Conservation (phyloP, 2,888 invertebrate genomes). For the Adelphocoris suturalis region DNA sequence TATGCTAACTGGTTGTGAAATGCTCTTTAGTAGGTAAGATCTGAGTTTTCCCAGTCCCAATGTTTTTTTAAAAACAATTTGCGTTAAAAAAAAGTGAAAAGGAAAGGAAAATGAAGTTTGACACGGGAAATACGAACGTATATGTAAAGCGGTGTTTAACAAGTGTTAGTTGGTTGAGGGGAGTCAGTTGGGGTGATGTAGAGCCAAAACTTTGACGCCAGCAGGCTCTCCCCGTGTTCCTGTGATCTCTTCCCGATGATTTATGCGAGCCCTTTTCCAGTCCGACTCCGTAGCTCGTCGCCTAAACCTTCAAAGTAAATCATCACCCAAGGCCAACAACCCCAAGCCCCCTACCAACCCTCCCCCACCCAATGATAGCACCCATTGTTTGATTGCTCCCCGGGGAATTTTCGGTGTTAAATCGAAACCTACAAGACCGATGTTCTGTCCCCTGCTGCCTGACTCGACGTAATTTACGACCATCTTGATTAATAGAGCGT, state of each 20-base stretch:
- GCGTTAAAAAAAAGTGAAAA: too few relatives aligned
- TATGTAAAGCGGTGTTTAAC: constrained; percentile 39
- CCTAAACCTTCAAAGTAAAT: constrained; percentile 12
- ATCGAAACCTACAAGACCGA: constrained; percentile 23
- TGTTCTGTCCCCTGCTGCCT: background rate
- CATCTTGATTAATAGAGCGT: constrained; percentile 30
- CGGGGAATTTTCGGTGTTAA: constrained; percentile 23
- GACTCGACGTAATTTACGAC: constrained; percentile 20
- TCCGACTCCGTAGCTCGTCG: background rate
- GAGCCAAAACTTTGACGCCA: constrained; percentile 9
- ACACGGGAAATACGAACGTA: background rate
- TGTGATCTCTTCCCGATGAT: constrained; percentile 29
- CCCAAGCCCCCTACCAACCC: background rate
- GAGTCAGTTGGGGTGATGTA: background rate
- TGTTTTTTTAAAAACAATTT: too few relatives aligned
- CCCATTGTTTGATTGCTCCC: constrained; percentile 27
- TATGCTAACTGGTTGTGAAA: too few relatives aligned
- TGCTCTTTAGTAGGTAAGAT: too few relatives aligned
- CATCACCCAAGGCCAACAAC: constrained; percentile 10
- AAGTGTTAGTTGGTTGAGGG: background rate
- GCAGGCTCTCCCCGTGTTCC: background rate
- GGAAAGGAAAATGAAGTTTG: background rate
- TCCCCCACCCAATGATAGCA: background rate
- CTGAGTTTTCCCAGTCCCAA: too few relatives aligned
- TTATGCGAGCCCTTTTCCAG: background rate